Evolutionary conservation across 2,113 vertebrate genomes (phyloP).

Genomic region (Phainopepla nitens): DNA sequence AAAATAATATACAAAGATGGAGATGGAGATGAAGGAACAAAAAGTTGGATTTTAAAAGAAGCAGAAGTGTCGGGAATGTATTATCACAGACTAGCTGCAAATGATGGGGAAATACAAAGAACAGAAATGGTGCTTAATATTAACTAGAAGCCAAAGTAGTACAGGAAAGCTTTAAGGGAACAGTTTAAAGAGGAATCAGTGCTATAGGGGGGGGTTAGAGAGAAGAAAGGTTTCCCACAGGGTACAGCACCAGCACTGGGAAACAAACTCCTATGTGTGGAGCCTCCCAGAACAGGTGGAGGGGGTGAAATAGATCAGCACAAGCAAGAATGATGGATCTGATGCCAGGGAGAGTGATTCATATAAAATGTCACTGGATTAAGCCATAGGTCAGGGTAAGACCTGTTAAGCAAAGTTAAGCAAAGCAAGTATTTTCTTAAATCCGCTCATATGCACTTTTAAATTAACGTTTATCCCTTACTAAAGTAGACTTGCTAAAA

Average conservation of each 20-base stretch:
- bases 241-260: neutral
- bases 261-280: fast-evolving
- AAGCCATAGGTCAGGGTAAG: neutral
- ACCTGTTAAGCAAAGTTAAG: neutral
- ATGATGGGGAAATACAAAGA: neutral
- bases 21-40: neutral
- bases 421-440: neutral
- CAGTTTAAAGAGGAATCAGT: neutral
- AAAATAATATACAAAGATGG: neutral
- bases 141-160: neutral
- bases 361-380: neutral
- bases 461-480: neutral
- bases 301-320: neutral
- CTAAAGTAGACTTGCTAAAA: neutral
- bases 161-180: neutral
- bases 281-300: neutral
- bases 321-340: fast-evolving
- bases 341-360: fast-evolving
- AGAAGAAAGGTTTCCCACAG: neutral
- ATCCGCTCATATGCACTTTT: neutral
- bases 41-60: constrained; percentile 14
- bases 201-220: neutral
- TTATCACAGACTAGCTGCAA: neutral
- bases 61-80: neutral
- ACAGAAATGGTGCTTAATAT: neutral